Evolutionary conservation across 64 coral and sea anemone species (phyloP).

Genomic region (Exaiptasia diaphana): DNA sequence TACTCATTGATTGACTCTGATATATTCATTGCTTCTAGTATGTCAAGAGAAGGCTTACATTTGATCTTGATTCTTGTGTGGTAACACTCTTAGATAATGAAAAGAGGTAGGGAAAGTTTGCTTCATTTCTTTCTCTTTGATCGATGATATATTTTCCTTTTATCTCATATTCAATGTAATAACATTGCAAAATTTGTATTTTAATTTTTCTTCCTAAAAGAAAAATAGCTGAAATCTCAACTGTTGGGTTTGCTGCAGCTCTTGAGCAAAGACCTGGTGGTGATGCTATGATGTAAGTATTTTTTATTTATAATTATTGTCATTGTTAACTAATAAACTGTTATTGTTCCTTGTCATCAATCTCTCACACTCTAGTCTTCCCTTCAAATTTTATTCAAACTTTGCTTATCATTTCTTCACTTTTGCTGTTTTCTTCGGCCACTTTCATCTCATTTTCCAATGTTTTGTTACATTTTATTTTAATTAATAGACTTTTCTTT

Average conservation of each 20-base stretch:
- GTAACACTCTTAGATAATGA: conserved; percentile 19
- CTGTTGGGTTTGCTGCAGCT: conserved; percentile 31
- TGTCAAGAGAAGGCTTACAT: conserved; percentile 53
- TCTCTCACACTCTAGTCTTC: not conserved
- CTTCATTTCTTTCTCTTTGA: not conserved
- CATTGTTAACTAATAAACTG: not conserved
- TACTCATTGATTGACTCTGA: no score
- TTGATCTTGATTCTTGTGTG: conserved; percentile 36
- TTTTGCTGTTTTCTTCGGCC: no score
- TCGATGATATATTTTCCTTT: no score
- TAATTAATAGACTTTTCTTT: no score
- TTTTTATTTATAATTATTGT: not conserved
- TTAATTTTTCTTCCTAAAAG: not conserved
- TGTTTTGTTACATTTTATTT: no score
- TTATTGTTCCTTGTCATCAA: not conserved
- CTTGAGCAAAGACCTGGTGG: conserved; percentile 50
- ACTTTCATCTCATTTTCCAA: no score
- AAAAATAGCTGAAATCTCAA: conserved; percentile 51
- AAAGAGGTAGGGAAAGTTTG: conserved; percentile 12
- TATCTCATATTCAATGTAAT: no score
- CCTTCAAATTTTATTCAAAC: not conserved
- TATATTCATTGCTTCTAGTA: conserved; percentile 34
- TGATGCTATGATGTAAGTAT: conserved; percentile 27
- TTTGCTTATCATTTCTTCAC: no score
- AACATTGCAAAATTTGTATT: not conserved